Evolutionary conservation across 1,140 invertebrate genomes (phyloP), one percentile per base, ranked within the genome.

Genomic region (Nasonia giraulti): DNA sequence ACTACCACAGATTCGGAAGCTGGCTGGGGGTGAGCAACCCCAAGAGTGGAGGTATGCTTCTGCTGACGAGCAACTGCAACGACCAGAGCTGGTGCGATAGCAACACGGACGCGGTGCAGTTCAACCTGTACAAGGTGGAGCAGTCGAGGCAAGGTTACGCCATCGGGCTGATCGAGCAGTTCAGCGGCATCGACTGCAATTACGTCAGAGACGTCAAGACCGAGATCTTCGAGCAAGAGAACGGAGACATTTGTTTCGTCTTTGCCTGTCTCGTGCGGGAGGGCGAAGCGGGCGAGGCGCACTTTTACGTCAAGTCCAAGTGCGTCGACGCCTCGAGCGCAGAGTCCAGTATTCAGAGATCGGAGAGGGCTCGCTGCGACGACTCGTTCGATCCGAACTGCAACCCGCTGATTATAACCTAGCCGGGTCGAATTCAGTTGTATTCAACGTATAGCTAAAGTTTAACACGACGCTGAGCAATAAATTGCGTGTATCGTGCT

Each of bases 21-120:
- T 82, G 71, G 81, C 62, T 82, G 37, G 31, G 55, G 4, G 23
- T 82, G 33, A 44, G 47, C n/a, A 82, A 82, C 11, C 14, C 71
- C 0, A 23, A 20, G 23, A 37, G 20, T 8, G 68, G 68, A 1
- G 73, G 33, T 7, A 23, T 82, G 6, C 11, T 82, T 1, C 4
- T 82, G 20, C 2, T 82, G 2, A 66, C 73, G 10, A 82, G 73
- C 31, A 33, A 68, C 14, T 82, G 73, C 33, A 68, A 82, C 33
- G 73, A 75, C 11, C 47, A 76, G 4, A 8, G 11, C 5, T 82
- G 81, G 81, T 82, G 73, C 33, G 27, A 20, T 1, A 7, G 14
- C 20, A 66, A 62, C 31, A 33, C 66, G 20, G 73, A 66, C 8
- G 23, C 7, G 5, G 81, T 82, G 0, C 31, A 50, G 2, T 75